These are phyloP conservation scores for Pelecanus crispus DNA, from an alignment of 2,113 vertebrate species.

Conservation along the genomic window DNA sequence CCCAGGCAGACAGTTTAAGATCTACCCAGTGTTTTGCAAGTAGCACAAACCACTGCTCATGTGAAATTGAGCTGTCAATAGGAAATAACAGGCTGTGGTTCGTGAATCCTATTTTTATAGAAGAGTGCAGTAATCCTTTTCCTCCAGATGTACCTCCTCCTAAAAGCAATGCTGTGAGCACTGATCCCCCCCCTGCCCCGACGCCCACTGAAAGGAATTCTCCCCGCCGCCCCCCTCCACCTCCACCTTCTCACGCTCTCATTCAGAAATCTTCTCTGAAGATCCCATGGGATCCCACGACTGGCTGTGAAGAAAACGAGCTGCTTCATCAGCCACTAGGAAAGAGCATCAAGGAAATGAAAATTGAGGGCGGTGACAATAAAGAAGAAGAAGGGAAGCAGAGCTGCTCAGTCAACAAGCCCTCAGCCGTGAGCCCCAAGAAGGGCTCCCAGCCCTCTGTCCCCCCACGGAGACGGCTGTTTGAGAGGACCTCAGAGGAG, in stretches of 20 bases:
- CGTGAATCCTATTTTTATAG: constrained; percentile 86
- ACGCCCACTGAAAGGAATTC: constrained; percentile 53
- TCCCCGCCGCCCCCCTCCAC: constrained; percentile 75
- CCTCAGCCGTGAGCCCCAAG: not conserved
- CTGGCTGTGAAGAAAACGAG: constrained; percentile 32
- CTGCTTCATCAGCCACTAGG: not conserved
- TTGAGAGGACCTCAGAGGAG: not conserved
- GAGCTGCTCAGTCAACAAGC: not conserved
- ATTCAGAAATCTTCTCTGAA: constrained; percentile 19
- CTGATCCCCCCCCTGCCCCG: not conserved
- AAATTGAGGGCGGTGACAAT: not conserved
- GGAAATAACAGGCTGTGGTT: constrained; percentile 82
- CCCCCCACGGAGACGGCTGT: constrained; percentile 35
- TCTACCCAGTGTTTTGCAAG: constrained; percentile 15
- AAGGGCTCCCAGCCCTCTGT: constrained; percentile 49
- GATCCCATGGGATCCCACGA: not conserved
- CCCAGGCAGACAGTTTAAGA: constrained; percentile 13
- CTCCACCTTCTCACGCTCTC: constrained; percentile 58
- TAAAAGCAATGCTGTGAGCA: constrained; percentile 51
- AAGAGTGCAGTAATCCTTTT: constrained; percentile 70
- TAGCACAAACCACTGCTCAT: constrained; percentile 64
- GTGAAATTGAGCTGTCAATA: constrained; percentile 77
- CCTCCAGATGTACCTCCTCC: constrained; percentile 26
- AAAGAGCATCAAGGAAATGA: constrained; percentile 35
- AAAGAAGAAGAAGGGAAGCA: constrained; percentile 38